phyloP scores from a whole-genome alignment of 2,113 vertebrate species.

The Eubucco bourcierii region DNA sequence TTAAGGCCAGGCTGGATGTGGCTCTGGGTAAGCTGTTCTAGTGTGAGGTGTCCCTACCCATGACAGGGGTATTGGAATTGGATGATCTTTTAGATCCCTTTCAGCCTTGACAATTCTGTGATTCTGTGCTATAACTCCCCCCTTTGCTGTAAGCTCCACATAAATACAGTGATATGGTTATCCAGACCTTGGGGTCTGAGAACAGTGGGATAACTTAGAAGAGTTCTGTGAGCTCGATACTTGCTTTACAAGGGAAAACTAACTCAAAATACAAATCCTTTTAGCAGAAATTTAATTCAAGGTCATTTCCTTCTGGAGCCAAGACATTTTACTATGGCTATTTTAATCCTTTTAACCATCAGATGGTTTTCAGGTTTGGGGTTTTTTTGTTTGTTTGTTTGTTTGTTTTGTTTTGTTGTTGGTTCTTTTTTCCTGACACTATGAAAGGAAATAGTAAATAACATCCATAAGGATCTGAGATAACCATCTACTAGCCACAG shows the following conservation, averaged over 20 bases:
- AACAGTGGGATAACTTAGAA: not conserved
- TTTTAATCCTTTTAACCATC: no score
- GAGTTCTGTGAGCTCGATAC: not conserved
- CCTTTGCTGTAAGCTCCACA: not conserved
- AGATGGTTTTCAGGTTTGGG: no score
- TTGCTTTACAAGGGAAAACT: not conserved
- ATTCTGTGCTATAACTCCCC: no score
- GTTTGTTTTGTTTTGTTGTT: no score
- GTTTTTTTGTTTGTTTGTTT: no score
- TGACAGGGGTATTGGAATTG: no score
- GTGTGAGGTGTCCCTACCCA: no score
- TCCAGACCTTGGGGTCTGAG: no score
- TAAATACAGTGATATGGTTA: not conserved
- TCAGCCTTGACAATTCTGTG: no score
- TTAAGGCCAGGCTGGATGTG: no score
- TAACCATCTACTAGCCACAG: accelerated
- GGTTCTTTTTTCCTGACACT: not conserved
- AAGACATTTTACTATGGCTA: not conserved
- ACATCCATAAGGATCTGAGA: not conserved
- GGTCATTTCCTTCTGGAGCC: not conserved
- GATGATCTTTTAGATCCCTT: no score
- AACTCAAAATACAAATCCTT: not conserved
- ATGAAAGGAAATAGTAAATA: not conserved
- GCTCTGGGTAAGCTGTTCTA: no score
- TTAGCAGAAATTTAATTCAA: not conserved